phyloP scores from a whole-genome alignment of 1,140 invertebrate species.

The Drosophila insularis region DNA sequence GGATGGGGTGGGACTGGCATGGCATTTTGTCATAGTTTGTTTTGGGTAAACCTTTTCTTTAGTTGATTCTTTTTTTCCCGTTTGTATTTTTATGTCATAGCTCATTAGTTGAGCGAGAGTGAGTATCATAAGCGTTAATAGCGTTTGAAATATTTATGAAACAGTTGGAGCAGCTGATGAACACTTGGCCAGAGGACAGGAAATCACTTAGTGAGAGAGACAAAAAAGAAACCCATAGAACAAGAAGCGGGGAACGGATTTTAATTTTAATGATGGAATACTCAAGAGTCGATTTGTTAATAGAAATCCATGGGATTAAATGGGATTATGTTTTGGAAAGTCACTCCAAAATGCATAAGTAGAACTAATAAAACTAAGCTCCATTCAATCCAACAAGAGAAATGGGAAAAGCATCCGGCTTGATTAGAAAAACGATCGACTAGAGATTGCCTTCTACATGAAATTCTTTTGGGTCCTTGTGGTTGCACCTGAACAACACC shows the following conservation, averaged over 20 bases:
- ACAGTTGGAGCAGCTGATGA: constrained; percentile 46
- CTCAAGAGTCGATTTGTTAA: background rate
- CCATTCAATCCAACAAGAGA: background rate
- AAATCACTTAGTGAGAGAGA: constrained; percentile 46
- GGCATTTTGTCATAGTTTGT: constrained; percentile 52
- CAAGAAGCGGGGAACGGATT: background rate
- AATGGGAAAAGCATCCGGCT: background rate
- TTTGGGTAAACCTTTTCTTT: constrained; percentile 58
- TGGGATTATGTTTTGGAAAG: background rate
- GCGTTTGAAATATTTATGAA: constrained; percentile 60
- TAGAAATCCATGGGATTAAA: background rate
- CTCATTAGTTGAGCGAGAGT: constrained; percentile 59
- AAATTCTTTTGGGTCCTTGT: too few species aligned
- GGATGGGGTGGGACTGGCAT: background rate
- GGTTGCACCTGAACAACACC: too few species aligned
- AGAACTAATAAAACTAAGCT: background rate
- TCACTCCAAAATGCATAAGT: background rate
- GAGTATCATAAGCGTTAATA: constrained; percentile 59
- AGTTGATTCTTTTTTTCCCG: background rate
- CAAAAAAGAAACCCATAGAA: constrained; percentile 11
- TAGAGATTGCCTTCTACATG: too few species aligned
- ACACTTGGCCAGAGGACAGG: constrained; percentile 23
- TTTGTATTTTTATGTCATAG: constrained; percentile 59
- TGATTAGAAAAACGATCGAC: background rate
- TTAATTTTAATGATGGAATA: constrained; percentile 6